These are phyloP conservation scores for Montipora efflorescens DNA, from an alignment of 64 coral and sea anemone genomes.

Conservation along the genomic window DNA sequence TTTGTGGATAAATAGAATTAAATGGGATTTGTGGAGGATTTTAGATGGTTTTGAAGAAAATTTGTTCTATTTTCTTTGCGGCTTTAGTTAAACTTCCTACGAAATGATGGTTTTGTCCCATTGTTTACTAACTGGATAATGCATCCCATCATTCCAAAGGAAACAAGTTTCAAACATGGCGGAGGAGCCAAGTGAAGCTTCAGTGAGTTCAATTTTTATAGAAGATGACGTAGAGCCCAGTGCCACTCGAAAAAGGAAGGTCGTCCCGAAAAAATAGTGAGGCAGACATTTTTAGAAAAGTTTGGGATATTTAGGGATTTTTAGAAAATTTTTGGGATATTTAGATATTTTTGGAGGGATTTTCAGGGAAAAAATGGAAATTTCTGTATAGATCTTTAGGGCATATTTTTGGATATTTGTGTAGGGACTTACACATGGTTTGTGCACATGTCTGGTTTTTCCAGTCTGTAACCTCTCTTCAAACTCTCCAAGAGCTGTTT, in stretches of 20 bases:
- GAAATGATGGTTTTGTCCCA: slow-evolving; percentile 23
- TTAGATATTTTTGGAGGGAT: neutral
- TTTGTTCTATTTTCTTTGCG: slow-evolving; percentile 36
- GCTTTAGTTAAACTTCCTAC: slow-evolving; percentile 30
- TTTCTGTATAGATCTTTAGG: neutral
- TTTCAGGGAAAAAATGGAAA: neutral
- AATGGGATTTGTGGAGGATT: slow-evolving; percentile 13
- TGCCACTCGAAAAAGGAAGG: slow-evolving; percentile 20
- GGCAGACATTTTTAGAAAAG: neutral
- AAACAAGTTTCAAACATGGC: slow-evolving; percentile 52
- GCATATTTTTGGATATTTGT: neutral
- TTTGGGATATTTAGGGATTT: neutral
- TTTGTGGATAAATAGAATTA: neutral
- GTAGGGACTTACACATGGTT: too few species aligned
- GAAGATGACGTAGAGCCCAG: slow-evolving; percentile 54
- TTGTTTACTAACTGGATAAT: slow-evolving; percentile 42
- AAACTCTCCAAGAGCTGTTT: too few species aligned
- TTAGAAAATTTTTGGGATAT: neutral
- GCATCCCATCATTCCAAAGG: slow-evolving; percentile 37
- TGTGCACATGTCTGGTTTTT: too few species aligned
- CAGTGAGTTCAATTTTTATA: slow-evolving; percentile 51
- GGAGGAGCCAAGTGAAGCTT: neutral
- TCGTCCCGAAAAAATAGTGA: neutral
- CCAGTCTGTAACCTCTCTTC: too few species aligned
- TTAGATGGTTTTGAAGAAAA: slow-evolving; percentile 50